Base-by-base conservation (phyloP, 1,140 invertebrate species). In the Galendromus occidentalis region DNA sequence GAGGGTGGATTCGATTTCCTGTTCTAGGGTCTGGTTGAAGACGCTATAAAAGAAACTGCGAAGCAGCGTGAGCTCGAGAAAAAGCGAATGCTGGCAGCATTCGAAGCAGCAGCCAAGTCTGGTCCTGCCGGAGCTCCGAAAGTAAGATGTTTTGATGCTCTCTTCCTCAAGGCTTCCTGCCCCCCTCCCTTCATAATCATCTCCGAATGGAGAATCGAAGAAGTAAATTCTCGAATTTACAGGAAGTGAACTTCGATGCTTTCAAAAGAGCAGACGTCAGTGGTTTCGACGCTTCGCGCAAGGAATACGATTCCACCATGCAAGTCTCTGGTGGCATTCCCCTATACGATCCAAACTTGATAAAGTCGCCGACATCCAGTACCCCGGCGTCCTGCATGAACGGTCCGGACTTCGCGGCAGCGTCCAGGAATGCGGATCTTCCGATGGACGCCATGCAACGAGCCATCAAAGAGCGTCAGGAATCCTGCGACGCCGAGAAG, bases 21-120 rank as follows among this genome's bases (percentile, higher is more conserved):
- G 18, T 66, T 70, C 29, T n/a, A 67, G 12, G 71, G 72, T 67
- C 41, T 71, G 9, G 69, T 71, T 9, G 71, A 72, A 65, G 67
- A 70, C 44, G 51, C 65, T 7, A 72, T 72, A 59, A 65, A 68
- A 22, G 45, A 68, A 42, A 55, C 71, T 33, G 65, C 70, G 42
- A 44, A 65, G 33, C 67, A 72, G 12, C 66, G 70, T 7, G 67
- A 70, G 2, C 69, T 71, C 30, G 55, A 66, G 20, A 72, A 71
- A 42, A 65, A 45, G 6, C 69, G 66, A 44, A 64, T 69, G 1
- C 30, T 72, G 4, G 70, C 70, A 4, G 71, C 71, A 29, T 72
- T 70, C 59, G 71, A 72, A 44, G 66, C 69, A 7, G 69, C 71
- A 0, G 71, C 71, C 0, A 67, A 45, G 47, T 66, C 68, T 9